phyloP scores from a whole-genome alignment of 2,888 invertebrate species.

The Omphaloscelis lunosa region DNA sequence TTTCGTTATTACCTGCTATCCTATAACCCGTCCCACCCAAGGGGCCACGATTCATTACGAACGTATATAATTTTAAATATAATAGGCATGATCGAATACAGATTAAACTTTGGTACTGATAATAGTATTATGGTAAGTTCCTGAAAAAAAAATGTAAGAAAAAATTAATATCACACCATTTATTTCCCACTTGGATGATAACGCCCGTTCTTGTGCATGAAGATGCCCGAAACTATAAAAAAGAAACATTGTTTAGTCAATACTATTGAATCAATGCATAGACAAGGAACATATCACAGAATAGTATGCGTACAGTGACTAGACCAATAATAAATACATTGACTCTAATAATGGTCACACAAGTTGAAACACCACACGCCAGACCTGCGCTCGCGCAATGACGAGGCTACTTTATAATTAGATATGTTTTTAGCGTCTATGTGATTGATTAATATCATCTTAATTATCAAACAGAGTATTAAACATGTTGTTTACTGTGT shows the following conservation, averaged over 20 bases:
- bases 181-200: neutral
- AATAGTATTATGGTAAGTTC: neutral
- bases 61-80: neutral
- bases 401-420: conserved; percentile 4
- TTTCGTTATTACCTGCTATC: neutral
- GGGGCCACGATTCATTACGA: neutral
- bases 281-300: conserved; percentile 34
- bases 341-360: conserved; percentile 24
- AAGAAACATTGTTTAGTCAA: neutral
- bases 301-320: conserved; percentile 27
- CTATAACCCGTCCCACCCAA: too few species aligned
- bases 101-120: too few species aligned
- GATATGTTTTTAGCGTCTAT: neutral
- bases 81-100: neutral
- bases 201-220: neutral
- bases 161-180: neutral
- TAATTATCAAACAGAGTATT: neutral
- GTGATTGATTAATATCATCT: conserved; percentile 14
- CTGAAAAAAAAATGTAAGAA: too few species aligned
- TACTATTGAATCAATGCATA: neutral
- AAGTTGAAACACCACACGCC: conserved; percentile 23
- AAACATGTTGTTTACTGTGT: neutral
- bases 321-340: conserved; percentile 37
- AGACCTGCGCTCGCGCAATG: conserved; percentile 32
- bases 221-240: neutral